A percentile compares a stretch with the other conserved stretches of the same genome.
Conservation (phyloP, 2,113 vertebrate species). For the Patagioenas fasciata region DNA sequence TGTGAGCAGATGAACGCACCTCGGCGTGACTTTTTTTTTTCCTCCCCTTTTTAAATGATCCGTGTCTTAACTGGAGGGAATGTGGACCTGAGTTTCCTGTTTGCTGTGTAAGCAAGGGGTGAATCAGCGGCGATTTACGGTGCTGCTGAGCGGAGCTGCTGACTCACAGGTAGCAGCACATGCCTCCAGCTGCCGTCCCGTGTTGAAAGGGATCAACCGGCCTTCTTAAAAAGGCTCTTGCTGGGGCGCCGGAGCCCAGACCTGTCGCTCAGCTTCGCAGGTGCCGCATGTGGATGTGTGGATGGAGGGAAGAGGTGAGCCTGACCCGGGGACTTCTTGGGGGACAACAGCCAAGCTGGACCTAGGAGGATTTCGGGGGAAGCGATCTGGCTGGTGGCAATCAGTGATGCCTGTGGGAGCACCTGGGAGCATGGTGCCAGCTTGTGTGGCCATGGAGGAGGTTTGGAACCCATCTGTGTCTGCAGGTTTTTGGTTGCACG, state of each 20-base stretch:
- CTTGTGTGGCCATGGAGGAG: neutral
- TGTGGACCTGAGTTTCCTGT: constrained; percentile 67
- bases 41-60: neutral
- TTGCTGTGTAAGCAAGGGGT: constrained; percentile 52
- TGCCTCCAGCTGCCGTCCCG: neutral
- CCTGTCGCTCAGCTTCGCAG: neutral
- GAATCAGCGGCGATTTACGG: constrained; percentile 58
- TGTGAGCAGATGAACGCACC: constrained; percentile 52
- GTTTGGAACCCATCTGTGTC: neutral
- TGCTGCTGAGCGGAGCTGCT: constrained; percentile 58
- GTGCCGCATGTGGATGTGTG: neutral
- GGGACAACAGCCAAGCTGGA: neutral
- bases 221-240: constrained; percentile 29
- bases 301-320: constrained; percentile 56
- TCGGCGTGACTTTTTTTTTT: neutral
- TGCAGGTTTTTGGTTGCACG: neutral
- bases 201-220: neutral
- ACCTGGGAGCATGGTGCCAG: neutral
- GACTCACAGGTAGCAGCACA: constrained; percentile 58
- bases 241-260: neutral
- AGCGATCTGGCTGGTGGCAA: neutral
- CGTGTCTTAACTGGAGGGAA: constrained; percentile 41
- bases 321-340: neutral
- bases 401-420: neutral
- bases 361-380: neutral